Conservation (phyloP, 2,113 vertebrate genomes). For the Podocnemis expansa region DNA sequence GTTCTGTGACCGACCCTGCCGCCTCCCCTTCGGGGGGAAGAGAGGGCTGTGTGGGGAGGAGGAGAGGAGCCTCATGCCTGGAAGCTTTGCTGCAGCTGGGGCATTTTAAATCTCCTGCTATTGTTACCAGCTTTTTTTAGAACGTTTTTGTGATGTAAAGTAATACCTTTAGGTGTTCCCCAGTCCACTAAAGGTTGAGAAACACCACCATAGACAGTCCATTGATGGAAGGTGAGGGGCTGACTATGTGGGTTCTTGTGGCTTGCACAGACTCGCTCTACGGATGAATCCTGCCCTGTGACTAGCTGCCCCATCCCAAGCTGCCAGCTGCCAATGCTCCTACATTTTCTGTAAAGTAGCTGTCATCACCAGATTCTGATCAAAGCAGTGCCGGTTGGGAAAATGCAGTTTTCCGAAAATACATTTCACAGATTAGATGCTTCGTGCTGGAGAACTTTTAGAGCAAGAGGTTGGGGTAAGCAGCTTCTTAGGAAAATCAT, state of each 20-base stretch:
- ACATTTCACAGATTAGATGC: not conserved
- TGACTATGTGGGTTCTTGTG: not conserved
- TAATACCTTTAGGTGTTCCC: too few species aligned
- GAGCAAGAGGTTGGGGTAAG: not conserved
- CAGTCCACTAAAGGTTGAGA: too few species aligned
- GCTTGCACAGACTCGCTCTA: not conserved
- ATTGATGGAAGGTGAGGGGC: not conserved
- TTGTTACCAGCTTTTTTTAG: too few species aligned
- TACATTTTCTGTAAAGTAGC: not conserved
- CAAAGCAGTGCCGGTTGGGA: not conserved
- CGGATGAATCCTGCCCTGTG: not conserved
- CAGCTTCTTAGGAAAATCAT: not conserved
- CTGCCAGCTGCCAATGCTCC: accelerated
- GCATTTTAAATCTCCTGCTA: too few species aligned
- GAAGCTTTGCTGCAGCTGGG: too few species aligned
- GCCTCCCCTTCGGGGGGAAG: too few species aligned
- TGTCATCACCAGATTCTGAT: not conserved
- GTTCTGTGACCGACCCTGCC: too few species aligned
- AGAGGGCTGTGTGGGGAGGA: too few species aligned
- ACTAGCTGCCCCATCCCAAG: accelerated
- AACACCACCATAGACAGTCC: accelerated
- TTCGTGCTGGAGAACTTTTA: not conserved
- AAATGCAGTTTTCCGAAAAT: not conserved
- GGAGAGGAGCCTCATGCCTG: too few species aligned
- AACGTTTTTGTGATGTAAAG: too few species aligned